Base-by-base conservation (phyloP, 1,140 invertebrate species). In the Propsilocerus akamusi region DNA sequence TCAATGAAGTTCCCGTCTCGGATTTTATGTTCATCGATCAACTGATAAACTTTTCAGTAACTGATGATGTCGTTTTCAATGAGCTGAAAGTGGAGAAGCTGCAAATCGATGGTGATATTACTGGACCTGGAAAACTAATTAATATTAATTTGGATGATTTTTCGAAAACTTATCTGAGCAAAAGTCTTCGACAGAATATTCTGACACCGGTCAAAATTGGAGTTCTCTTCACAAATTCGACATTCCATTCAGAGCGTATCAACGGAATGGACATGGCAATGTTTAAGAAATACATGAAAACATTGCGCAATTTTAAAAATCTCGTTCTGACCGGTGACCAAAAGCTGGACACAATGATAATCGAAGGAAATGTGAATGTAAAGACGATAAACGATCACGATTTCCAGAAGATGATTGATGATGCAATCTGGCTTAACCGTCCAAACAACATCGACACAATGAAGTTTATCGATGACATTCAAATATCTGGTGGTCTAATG, bases 371-470 rank as follows among this genome's bases (percentile, higher is more conserved):
- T 25, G 51, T 64, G 0, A 41, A 20, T 17, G 5, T 41, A 5
- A 7, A 17, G 10, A 22, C 2, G 8, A 41, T 41, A 4, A 61
- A 62, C 41, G 54, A 58, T 2, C 48, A 51, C 2, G 28, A 59
- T 5, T 32, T 64, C 0, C 58, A 57, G 0, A 56, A 57, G 7
- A 32, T 63, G 6, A 47, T 62, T 0, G 50, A 56, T 3, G 59
- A 64, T 49, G 58, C 62, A 7, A 56, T 64, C 23, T 62, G 62
- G 62, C 22, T 64, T 46, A 57, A 64, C 47, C 54, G 53, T 4
- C 53, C 54, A 23, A 63, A 64, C 17, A 57, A 57, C 12, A 22
- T 64, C 4, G 52, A 53, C 6, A 59, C 37, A 1, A 41, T 62
- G 49, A 48, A 17, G 2, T 57, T 63, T 17, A 11, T 47, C 3